These are phyloP conservation scores for Branchellion lobata DNA, from an alignment of 2,888 invertebrate genomes.

Conservation along the genomic window DNA sequence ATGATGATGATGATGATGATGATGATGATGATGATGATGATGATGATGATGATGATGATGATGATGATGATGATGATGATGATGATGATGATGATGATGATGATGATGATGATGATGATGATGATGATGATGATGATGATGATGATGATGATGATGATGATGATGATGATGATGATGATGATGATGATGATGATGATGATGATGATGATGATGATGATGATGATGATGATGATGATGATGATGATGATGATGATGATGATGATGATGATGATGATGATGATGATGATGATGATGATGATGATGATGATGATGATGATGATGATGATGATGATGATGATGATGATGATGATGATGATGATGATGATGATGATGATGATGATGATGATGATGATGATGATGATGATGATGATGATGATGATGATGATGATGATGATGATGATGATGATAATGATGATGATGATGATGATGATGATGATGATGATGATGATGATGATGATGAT, in stretches of 20 bases:
- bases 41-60: neutral
- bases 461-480: constrained; percentile 18
- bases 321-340: constrained; percentile 41
- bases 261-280: neutral
- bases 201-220: neutral
- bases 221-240: constrained; percentile 3
- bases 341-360: constrained; percentile 44
- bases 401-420: constrained; percentile 19
- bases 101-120: too few relatives aligned
- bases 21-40: neutral
- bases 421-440: neutral
- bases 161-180: neutral
- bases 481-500: neutral
- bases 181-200: constrained; percentile 1
- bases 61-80: too few relatives aligned
- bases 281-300: constrained; percentile 3
- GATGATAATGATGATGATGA: neutral
- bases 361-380: constrained; percentile 44
- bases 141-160: constrained; percentile 33
- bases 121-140: constrained; percentile 30
- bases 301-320: constrained; percentile 10
- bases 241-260: constrained; percentile 3
- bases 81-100: too few relatives aligned
- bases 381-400: constrained; percentile 29
- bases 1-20: neutral